Conservation (phyloP, 2,113 vertebrate species). For the Numenius arquata region DNA sequence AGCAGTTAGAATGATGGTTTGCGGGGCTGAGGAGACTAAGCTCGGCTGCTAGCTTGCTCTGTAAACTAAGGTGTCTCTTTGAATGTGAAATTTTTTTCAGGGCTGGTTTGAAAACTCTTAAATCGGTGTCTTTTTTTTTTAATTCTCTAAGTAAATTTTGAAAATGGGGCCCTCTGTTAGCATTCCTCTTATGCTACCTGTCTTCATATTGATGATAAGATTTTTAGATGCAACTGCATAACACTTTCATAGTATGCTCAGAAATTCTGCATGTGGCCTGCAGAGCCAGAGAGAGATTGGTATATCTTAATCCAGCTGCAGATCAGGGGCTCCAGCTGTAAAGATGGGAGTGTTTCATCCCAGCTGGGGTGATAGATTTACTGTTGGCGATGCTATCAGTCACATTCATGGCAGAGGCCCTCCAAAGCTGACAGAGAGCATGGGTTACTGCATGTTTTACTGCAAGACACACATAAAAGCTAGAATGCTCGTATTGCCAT, state of each 20-base stretch:
- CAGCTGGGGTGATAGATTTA: not conserved
- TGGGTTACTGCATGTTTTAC: not conserved
- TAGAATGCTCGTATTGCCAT: not conserved
- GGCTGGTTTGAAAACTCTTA: not conserved
- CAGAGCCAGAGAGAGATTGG: not conserved
- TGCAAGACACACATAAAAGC: not conserved
- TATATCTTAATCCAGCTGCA: not conserved
- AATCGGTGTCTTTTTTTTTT: not conserved
- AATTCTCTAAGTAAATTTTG: not conserved
- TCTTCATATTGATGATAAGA: not conserved
- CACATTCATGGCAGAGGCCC: not conserved
- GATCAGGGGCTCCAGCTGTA: not conserved
- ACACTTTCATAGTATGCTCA: not conserved
- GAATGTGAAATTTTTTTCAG: not conserved
- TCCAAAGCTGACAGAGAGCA: not conserved
- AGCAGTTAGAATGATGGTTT: not conserved
- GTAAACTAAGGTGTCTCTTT: not conserved
- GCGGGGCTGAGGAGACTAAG: not conserved
- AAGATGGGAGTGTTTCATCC: not conserved
- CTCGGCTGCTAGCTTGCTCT: not conserved
- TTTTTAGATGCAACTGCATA: not conserved
- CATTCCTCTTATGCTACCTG: not conserved
- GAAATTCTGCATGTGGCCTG: not conserved
- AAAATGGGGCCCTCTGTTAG: not conserved
- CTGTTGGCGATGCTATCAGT: not conserved